Evolutionary conservation across 2,797 vertebrate genomes (phyloP).

Genomic region (Melanotaenia trifasciata): DNA sequence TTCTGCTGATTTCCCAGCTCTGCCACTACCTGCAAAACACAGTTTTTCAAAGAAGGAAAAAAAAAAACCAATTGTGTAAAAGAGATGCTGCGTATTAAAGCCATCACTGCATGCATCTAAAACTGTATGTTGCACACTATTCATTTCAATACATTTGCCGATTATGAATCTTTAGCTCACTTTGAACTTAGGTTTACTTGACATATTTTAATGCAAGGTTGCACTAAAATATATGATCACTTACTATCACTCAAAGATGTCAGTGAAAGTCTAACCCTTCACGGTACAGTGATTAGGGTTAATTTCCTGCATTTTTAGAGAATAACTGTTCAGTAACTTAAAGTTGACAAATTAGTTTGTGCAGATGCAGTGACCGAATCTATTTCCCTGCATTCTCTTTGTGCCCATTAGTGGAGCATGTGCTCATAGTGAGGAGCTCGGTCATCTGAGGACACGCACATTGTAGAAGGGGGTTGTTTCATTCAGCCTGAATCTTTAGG

Average conservation of each 20-base stretch:
- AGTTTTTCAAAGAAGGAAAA: constrained; percentile 27
- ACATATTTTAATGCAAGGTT: not conserved
- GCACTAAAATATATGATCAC: not conserved
- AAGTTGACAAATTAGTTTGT: not conserved
- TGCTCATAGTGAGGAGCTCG: not conserved
- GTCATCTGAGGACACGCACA: constrained; percentile 16
- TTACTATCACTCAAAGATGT: not conserved
- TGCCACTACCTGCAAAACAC: constrained; percentile 35
- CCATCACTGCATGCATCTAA: not conserved
- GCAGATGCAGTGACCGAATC: not conserved
- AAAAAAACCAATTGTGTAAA: not conserved
- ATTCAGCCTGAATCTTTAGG: not conserved
- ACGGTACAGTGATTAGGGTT: not conserved
- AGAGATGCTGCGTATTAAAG: constrained; percentile 5
- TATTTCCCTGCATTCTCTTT: not conserved
- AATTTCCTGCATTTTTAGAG: not conserved
- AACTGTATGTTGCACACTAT: not conserved
- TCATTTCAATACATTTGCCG: not conserved
- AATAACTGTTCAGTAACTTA: not conserved
- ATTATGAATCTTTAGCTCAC: not conserved
- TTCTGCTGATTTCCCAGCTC: not conserved
- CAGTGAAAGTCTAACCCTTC: not conserved
- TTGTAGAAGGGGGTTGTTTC: not conserved
- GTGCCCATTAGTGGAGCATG: not conserved
- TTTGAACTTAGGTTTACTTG: not conserved